These are phyloP conservation scores for Rhynchopsitta pachyrhyncha DNA, from an alignment of 2,113 vertebrate genomes.

Conservation along the genomic window DNA sequence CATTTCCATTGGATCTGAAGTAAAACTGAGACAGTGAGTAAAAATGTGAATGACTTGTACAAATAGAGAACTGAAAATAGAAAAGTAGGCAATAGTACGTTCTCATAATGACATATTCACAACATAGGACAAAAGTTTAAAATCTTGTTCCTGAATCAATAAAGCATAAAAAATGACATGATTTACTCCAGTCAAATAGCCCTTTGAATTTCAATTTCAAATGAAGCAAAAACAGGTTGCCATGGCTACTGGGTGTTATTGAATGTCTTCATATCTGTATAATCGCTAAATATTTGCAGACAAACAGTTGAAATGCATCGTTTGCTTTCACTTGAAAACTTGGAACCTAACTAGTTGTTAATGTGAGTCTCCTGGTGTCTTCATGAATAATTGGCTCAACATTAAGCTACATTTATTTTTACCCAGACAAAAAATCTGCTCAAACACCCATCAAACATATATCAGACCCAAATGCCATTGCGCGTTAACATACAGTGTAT, in stretches of 20 bases:
- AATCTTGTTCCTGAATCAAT: constrained; percentile 17
- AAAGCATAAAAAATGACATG: background rate
- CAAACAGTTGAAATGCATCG: constrained; percentile 38
- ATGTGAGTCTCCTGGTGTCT: constrained; percentile 23
- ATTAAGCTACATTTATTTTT: background rate
- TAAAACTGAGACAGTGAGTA: background rate
- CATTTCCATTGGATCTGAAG: background rate
- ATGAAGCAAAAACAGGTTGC: constrained; percentile 40
- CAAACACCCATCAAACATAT: background rate
- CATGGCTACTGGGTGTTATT: constrained; percentile 53
- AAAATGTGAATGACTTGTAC: background rate
- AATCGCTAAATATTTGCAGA: constrained; percentile 65
- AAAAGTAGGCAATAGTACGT: background rate
- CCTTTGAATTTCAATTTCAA: constrained; percentile 52
- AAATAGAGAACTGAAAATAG: background rate
- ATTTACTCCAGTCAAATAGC: background rate
- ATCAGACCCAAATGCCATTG: background rate
- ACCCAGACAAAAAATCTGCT: background rate
- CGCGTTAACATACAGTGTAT: background rate
- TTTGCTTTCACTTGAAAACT: background rate
- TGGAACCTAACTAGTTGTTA: constrained; percentile 22
- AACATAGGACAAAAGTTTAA: background rate
- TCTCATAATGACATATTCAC: background rate
- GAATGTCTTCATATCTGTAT: constrained; percentile 24
- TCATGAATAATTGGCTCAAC: background rate